Base-by-base conservation (phyloP, 2,797 vertebrate genomes). In the Sebastiscus tertius region DNA sequence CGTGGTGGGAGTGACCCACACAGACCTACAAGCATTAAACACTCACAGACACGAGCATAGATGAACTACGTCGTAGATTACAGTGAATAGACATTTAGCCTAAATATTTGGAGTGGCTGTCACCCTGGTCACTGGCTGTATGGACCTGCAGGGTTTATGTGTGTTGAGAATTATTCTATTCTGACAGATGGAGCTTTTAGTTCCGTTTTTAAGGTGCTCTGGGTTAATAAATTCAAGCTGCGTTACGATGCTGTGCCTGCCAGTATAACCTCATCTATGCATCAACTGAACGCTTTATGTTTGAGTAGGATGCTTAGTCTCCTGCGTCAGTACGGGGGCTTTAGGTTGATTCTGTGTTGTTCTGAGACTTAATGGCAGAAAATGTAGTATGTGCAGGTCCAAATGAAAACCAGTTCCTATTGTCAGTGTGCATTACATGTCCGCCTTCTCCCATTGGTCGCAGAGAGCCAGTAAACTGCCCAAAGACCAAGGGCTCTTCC, bases 371-470 rank as follows among this genome's bases (percentile, higher is more conserved):
- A 92, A 94, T 92, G 82, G 90, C 62, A 77, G 83, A 93, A 93
- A 92, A 94, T 89, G 81, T 72, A 75, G 81, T 86, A 89, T 92
- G 93, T 74, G 80, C 85, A 31, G 18, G 59, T 75, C 90, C 75
- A 93, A 94, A 95, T 95, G 85, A 93, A 87, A 96, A 91, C 89
- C 93, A 94, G 93, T 68, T 60, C 54, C 64, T 64, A 78, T 84
- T 94, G 92, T 94, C 93, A 90, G 87, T 77, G 86, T 79, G 82
- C 66, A 92, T 94, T 93, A 94, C 78, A 69, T 84, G 79, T 92
- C 84, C 85, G 75, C 73, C 80, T 67, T 29, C 82, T 90, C 79
- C 78, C 75, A 62, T 76, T 79, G 80, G 77, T 84, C 68, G 10
- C 73, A 82, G 66, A 68, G 85, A 84, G 91, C 82, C 83, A 76